phyloP scores from a whole-genome alignment of 2,888 invertebrate genomes.

The Temnothorax ravouxi region DNA sequence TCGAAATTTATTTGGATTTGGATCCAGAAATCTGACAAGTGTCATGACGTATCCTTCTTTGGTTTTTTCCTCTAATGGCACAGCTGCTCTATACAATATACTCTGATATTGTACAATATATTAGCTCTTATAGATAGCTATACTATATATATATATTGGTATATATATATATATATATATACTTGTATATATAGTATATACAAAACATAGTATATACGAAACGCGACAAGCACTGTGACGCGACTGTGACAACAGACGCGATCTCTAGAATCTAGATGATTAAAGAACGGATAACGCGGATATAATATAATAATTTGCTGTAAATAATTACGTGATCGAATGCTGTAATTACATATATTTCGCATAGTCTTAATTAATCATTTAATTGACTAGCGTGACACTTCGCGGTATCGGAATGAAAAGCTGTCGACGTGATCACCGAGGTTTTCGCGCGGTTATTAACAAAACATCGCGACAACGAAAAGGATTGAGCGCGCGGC shows the following conservation, averaged over 20 bases:
- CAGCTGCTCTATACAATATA: slow-evolving; percentile 82
- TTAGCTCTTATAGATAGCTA: too few species aligned
- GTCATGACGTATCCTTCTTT: slow-evolving; percentile 88
- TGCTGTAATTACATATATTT: neutral
- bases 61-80: slow-evolving; percentile 82
- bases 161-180: too few species aligned
- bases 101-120: too few species aligned
- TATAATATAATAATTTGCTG: neutral
- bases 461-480: neutral
- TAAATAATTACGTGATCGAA: neutral
- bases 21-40: slow-evolving; percentile 87
- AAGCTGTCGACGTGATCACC: neutral
- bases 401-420: neutral
- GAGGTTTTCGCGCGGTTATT: neutral
- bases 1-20: slow-evolving; percentile 88
- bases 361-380: neutral
- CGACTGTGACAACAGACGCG: too few species aligned
- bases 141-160: too few species aligned
- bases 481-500: neutral
- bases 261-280: neutral
- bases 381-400: neutral
- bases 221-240: neutral
- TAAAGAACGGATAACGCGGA: neutral
- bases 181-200: too few species aligned
- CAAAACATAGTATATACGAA: too few species aligned